Conservation (phyloP, 2,797 vertebrate species). For the Spheniscus humboldti region DNA sequence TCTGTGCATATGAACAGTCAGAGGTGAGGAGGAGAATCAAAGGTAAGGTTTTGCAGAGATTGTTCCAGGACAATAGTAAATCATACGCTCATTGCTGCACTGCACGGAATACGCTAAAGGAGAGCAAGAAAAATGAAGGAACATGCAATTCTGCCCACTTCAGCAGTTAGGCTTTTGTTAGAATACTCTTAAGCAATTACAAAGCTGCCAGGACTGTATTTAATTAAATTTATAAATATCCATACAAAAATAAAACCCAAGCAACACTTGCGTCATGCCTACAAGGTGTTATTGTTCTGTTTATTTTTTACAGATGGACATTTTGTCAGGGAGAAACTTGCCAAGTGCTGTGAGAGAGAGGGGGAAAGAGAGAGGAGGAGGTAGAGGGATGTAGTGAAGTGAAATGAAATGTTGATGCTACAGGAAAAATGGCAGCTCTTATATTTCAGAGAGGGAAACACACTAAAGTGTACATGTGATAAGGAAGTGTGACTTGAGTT, state of each 20-base stretch:
- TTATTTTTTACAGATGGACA: constrained; percentile 41
- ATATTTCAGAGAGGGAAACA: background rate
- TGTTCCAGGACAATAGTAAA: constrained; percentile 40
- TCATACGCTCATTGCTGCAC: background rate
- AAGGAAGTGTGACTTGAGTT: background rate
- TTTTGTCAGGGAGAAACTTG: constrained; percentile 10
- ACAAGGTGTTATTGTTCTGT: constrained; percentile 35
- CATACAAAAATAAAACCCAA: background rate
- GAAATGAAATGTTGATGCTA: background rate
- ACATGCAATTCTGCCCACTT: constrained; percentile 26
- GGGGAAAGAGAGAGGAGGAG: background rate
- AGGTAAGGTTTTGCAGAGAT: constrained; percentile 8
- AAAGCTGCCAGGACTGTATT: constrained; percentile 14
- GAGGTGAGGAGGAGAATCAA: background rate
- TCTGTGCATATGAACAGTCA: background rate
- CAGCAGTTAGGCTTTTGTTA: constrained; percentile 46
- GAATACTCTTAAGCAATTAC: constrained; percentile 41
- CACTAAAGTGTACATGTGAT: background rate
- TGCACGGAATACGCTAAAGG: background rate
- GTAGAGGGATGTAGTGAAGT: background rate
- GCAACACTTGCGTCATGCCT: constrained; percentile 27
- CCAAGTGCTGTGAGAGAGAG: background rate
- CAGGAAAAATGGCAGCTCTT: background rate
- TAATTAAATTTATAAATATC: constrained; percentile 43
- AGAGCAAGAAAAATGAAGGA: constrained; percentile 45